Evolutionary conservation across 1,140 invertebrate genomes (phyloP).

Genomic region (Diabrotica virgifera): DNA sequence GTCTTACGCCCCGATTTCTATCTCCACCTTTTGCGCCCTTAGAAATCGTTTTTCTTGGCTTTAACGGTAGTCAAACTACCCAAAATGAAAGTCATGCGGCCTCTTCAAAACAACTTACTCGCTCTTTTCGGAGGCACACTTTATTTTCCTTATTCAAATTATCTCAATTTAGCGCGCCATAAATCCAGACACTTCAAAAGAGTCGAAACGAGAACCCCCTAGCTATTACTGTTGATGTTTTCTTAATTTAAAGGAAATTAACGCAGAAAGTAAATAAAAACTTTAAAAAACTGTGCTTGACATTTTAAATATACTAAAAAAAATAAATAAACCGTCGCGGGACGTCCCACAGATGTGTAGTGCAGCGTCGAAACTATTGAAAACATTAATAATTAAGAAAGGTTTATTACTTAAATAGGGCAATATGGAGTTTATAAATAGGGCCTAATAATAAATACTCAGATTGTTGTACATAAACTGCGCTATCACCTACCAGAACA

Average conservation of each 20-base stretch:
- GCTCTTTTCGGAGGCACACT: neutral
- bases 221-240: neutral
- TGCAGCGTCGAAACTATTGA: too few relatives aligned
- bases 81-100: neutral
- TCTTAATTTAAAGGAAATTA: conserved; percentile 11
- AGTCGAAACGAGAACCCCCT: neutral
- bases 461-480: too few relatives aligned
- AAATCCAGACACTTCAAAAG: conserved; percentile 22
- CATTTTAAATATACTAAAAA: too few relatives aligned
- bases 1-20: neutral
- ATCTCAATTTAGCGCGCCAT: conserved; percentile 32
- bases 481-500: too few relatives aligned
- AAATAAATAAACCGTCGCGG: too few relatives aligned
- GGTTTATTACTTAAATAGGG: too few relatives aligned
- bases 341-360: too few relatives aligned
- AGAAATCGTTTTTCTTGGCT: neutral
- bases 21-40: neutral
- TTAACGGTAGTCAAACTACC: conserved; percentile 5
- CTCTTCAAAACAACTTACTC: conserved; percentile 6
- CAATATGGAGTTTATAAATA: too few relatives aligned
- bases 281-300: too few relatives aligned
- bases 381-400: too few relatives aligned
- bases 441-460: neutral
- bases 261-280: neutral
- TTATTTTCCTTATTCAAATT: conserved; percentile 29